Evolutionary conservation across 1,140 invertebrate genomes (phyloP).

Genomic region (Planococcus citri): DNA sequence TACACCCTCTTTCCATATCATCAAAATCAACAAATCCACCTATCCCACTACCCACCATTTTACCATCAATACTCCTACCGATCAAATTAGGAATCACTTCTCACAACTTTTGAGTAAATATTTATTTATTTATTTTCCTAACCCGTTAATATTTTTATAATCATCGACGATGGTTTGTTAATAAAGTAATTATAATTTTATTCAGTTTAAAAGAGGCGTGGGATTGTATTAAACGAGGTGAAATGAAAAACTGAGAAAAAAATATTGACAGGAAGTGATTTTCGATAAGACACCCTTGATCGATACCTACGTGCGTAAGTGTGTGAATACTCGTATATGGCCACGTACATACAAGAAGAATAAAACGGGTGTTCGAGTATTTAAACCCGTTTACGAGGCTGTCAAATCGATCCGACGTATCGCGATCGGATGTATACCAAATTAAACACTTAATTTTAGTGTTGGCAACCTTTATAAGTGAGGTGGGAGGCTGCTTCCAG

Average conservation of each 20-base stretch:
- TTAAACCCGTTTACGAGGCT: conserved; percentile 6
- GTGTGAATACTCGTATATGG: no score
- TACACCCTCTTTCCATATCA: no score
- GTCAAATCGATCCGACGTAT: background rate
- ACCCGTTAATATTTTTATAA: no score
- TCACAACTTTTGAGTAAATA: no score
- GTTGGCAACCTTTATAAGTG: background rate
- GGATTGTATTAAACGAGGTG: background rate
- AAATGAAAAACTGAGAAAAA: background rate
- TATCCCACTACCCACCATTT: no score
- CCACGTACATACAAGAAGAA: no score
- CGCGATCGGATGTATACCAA: conserved; percentile 5
- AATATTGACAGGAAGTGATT: conserved; percentile 7
- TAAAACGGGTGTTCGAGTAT: background rate
- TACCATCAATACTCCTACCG: no score
- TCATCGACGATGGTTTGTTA: no score
- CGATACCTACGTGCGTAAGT: background rate
- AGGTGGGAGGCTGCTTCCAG: background rate
- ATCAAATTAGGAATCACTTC: no score
- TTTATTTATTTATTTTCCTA: no score
- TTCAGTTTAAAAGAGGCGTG: background rate
- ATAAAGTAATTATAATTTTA: conserved; percentile 1
- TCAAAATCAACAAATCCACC: no score
- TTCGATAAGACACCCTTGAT: background rate
- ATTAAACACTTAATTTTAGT: conserved; percentile 4